Percentiles rank a stretch among this genome's conserved stretches.
phyloP scores from a whole-genome alignment of 2,888 invertebrate genomes.

The Ormyrus pomaceus region DNA sequence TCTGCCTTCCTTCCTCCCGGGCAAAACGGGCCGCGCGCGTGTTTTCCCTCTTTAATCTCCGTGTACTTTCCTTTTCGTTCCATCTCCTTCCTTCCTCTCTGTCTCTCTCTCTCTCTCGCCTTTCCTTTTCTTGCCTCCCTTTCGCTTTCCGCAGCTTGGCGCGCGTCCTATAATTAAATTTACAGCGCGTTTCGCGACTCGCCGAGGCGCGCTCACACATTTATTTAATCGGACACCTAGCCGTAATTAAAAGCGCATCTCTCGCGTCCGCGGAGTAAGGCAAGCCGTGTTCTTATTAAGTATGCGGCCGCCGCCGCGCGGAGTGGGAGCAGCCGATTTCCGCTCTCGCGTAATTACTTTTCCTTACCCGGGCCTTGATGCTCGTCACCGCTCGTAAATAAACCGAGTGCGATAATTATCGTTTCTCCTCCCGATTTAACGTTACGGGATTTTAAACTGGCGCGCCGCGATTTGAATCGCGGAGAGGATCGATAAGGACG shows the following conservation, averaged over 20 bases:
- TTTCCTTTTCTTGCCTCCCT: constrained; percentile 21
- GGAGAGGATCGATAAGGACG: too few species aligned
- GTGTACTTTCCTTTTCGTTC: constrained; percentile 25
- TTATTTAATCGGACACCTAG: constrained; percentile 71
- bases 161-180: constrained; percentile 72
- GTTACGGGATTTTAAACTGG: too few species aligned
- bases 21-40: constrained; percentile 18
- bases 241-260: constrained; percentile 74
- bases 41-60: constrained; percentile 21
- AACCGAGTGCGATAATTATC: too few species aligned
- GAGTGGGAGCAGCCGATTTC: constrained; percentile 8
- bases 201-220: constrained; percentile 38
- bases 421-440: too few species aligned
- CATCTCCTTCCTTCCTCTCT: neutral
- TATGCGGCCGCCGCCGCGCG: constrained; percentile 4
- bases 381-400: neutral
- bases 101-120: constrained; percentile 25
- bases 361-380: neutral
- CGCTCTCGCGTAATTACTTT: constrained; percentile 35
- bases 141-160: constrained; percentile 13
- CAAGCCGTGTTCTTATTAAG: constrained; percentile 43
- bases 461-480: too few species aligned
- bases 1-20: neutral
- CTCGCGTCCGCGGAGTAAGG: constrained; percentile 55
- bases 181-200: constrained; percentile 65